Percentiles rank a stretch among this genome's conserved stretches.
Evolutionary conservation across 2,888 invertebrate genomes (phyloP).

Genomic region (Yponomeuta sedellus): DNA sequence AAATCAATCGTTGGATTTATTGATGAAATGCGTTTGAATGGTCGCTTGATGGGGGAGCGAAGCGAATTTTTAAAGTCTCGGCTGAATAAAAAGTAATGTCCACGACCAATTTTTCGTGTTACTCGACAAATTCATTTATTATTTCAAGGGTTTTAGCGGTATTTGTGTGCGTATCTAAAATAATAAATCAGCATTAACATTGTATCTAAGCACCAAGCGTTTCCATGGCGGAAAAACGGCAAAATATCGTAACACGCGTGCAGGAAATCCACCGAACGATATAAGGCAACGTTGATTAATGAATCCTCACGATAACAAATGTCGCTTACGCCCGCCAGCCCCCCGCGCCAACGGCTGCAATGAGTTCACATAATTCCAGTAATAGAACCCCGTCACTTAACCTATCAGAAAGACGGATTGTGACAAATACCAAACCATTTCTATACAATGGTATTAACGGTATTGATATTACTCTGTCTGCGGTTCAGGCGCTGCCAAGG

Average conservation of each 20-base stretch:
- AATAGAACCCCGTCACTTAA: slow-evolving; percentile 25
- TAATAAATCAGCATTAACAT: neutral
- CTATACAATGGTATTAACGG: slow-evolving; percentile 3
- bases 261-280: slow-evolving; percentile 32
- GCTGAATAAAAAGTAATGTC: neutral
- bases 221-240: slow-evolving; percentile 30
- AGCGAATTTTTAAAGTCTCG: neutral
- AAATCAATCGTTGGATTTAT: slow-evolving; percentile 68
- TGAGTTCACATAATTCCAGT: slow-evolving; percentile 27
- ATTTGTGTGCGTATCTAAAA: neutral
- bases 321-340: slow-evolving; percentile 26
- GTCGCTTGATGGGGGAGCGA: slow-evolving; percentile 23
- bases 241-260: slow-evolving; percentile 30
- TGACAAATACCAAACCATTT: slow-evolving; percentile 27
- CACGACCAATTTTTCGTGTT: neutral
- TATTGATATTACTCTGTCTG: slow-evolving; percentile 2
- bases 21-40: slow-evolving; percentile 55
- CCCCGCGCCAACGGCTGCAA: slow-evolving; percentile 21
- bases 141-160: neutral
- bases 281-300: slow-evolving; percentile 49
- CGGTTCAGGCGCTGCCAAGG: neutral
- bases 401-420: slow-evolving; percentile 28
- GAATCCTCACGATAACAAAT: slow-evolving; percentile 52
- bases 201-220: slow-evolving; percentile 1
- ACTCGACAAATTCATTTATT: neutral